These are phyloP conservation scores for Jaculus jaculus DNA, from an alignment of 2,113 vertebrate genomes.

Conservation along the genomic window DNA sequence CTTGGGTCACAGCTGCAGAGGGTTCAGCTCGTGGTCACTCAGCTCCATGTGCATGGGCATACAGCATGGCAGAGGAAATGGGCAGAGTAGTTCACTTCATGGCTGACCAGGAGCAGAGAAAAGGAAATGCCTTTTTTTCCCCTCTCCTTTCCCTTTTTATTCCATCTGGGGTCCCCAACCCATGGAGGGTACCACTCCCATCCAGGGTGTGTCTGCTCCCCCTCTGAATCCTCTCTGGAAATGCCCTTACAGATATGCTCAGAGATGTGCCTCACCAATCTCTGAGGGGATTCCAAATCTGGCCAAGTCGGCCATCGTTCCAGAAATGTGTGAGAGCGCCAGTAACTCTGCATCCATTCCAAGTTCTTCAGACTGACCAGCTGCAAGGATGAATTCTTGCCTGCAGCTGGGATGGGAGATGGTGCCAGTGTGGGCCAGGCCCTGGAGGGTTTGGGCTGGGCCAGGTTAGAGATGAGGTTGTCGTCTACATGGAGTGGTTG, in stretches of 20 bases:
- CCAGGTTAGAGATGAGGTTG: background rate
- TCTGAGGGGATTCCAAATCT: background rate
- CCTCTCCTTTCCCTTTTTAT: background rate
- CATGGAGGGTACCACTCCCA: no score
- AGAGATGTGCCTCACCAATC: no score
- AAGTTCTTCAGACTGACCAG: no score
- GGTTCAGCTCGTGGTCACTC: background rate
- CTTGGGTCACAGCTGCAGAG: background rate
- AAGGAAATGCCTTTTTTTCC: background rate
- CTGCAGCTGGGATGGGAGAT: background rate
- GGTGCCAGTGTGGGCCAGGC: background rate
- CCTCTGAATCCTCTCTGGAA: background rate
- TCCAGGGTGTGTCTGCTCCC: background rate
- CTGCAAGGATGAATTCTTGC: background rate
- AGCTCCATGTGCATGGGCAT: background rate
- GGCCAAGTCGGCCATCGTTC: background rate
- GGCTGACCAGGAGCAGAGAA: background rate
- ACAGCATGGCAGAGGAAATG: background rate
- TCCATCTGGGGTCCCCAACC: background rate
- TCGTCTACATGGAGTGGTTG: background rate
- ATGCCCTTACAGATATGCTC: background rate
- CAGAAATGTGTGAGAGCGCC: background rate
- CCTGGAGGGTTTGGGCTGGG: background rate
- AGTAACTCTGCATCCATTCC: no score
- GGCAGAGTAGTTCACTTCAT: background rate